Conservation (phyloP, 2,797 vertebrate genomes). For the Squalus acanthias region DNA sequence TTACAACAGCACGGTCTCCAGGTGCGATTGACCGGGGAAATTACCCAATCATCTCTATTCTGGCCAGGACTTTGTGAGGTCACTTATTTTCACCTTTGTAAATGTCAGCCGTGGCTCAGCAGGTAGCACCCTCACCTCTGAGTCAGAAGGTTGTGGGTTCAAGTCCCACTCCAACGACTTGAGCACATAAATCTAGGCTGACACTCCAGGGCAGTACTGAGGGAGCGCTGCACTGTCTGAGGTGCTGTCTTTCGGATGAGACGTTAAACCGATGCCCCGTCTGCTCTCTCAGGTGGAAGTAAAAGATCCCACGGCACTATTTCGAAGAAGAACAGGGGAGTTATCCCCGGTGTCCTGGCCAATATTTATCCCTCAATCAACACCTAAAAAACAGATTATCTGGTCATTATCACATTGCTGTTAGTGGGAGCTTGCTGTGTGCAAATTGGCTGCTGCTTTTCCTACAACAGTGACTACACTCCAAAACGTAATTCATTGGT, state of each 20-base stretch:
- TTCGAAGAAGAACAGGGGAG: not conserved
- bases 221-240: not conserved
- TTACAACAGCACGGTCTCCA: too few relatives aligned
- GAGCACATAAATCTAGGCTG: too few relatives aligned
- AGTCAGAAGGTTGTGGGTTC: too few relatives aligned
- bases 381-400: not conserved
- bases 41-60: too few relatives aligned
- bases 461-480: not conserved
- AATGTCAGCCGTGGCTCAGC: too few relatives aligned
- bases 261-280: not conserved
- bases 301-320: not conserved
- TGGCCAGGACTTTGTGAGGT: too few relatives aligned
- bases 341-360: not conserved
- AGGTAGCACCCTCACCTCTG: too few relatives aligned
- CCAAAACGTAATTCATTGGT: not conserved
- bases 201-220: not conserved
- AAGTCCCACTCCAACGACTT: too few relatives aligned
- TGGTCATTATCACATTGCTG: not conserved
- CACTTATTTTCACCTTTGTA: too few relatives aligned
- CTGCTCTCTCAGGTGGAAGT: not conserved
- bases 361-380: not conserved
- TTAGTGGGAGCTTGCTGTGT: not conserved
- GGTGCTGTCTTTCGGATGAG: not conserved
- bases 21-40: too few relatives aligned
- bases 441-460: not conserved